Evolutionary conservation across 1,140 invertebrate genomes (phyloP).

Genomic region (Holcopasites calliopsidis): DNA sequence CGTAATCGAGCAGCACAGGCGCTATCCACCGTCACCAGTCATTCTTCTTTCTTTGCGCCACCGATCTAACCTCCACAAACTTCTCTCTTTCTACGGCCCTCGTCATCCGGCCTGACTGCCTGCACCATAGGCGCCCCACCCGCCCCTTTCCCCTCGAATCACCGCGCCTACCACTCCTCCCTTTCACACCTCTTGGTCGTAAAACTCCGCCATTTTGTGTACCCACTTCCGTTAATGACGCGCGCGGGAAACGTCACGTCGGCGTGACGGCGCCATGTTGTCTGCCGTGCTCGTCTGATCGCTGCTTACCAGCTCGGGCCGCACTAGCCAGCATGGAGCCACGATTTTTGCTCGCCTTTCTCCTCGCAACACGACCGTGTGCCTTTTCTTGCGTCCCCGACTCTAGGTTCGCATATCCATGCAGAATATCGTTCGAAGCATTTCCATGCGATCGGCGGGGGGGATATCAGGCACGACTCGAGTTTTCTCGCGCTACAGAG

Average conservation of each 20-base stretch:
- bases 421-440: slow-evolving; percentile 9
- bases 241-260: slow-evolving; percentile 75
- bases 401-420: slow-evolving; percentile 5
- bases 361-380: slow-evolving; percentile 42
- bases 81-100: slow-evolving; percentile 46
- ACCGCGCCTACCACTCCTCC: slow-evolving; percentile 57
- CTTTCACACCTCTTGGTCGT: slow-evolving; percentile 74
- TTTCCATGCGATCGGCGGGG: too few relatives aligned
- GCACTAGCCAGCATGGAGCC: slow-evolving; percentile 76
- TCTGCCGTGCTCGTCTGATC: slow-evolving; percentile 71
- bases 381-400: slow-evolving; percentile 45
- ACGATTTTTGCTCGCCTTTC: slow-evolving; percentile 73
- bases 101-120: slow-evolving; percentile 53
- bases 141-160: background rate
- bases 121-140: slow-evolving; percentile 38
- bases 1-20: too few relatives aligned
- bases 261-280: slow-evolving; percentile 77
- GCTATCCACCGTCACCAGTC: slow-evolving; percentile 62
- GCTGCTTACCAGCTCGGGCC: slow-evolving; percentile 39
- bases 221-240: slow-evolving; percentile 77
- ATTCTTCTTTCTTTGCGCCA: slow-evolving; percentile 68
- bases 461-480: too few relatives aligned
- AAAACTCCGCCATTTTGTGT: slow-evolving; percentile 76
- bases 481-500: slow-evolving; percentile 40
- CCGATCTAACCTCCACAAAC: slow-evolving; percentile 54